Evolutionary conservation across 2,797 vertebrate genomes (phyloP).

Genomic region (Heteromormyrus szaboi): DNA sequence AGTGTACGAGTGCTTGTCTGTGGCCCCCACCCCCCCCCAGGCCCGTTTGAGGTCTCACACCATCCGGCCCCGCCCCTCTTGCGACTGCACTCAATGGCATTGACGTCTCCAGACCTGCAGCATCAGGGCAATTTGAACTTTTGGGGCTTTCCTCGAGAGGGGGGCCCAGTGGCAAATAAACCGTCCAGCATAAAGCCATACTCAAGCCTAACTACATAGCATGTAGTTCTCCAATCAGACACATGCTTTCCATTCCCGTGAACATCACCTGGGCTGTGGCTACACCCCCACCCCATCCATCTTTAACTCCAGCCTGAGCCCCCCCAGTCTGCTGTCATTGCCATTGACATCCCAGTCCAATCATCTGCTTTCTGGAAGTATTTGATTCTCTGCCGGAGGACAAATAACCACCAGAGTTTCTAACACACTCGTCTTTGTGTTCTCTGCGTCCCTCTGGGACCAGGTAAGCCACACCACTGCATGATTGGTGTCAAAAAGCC

Average conservation of each 20-base stretch:
- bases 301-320: background rate
- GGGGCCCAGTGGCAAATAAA: background rate
- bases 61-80: conserved; percentile 6
- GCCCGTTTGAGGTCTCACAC: conserved; percentile 1
- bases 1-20: conserved; percentile 46
- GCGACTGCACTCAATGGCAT: conserved; percentile 35
- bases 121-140: background rate
- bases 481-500: background rate
- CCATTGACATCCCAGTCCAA: background rate
- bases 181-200: background rate
- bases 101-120: conserved; percentile 1
- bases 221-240: background rate
- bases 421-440: conserved; percentile 13
- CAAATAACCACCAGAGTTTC: conserved; percentile 34
- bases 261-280: background rate
- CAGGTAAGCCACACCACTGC: conserved; percentile 12
- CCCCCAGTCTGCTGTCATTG: background rate
- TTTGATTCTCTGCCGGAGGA: conserved; percentile 42
- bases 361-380: conserved; percentile 20
- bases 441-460: conserved; percentile 8
- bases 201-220: background rate
- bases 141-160: background rate
- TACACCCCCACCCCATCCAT: background rate
- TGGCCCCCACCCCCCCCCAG: background rate
- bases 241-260: background rate